A percentile compares a stretch with the other conserved stretches of the same genome.
These are phyloP conservation scores for Pipistrellus pipistrellus DNA, from an alignment of 2,797 vertebrate species.

Conservation along the genomic window DNA sequence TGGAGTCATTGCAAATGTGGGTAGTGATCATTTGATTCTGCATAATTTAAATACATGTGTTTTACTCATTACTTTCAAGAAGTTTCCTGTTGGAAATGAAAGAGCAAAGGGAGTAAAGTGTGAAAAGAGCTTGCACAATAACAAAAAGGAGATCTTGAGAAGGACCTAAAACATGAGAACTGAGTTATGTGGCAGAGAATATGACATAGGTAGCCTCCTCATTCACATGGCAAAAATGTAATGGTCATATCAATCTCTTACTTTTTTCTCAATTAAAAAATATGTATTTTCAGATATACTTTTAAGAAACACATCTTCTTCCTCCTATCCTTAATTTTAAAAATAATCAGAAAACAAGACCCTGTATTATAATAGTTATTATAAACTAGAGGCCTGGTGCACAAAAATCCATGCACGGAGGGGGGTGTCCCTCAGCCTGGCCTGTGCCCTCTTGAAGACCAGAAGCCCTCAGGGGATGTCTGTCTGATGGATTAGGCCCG, in stretches of 20 bases:
- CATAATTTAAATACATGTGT: background rate
- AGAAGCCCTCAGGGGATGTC: too few species aligned
- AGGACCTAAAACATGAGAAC: background rate
- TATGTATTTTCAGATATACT: background rate
- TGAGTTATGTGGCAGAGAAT: rapidly evolving
- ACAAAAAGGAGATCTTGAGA: background rate
- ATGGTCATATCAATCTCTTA: rapidly evolving
- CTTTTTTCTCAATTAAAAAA: background rate
- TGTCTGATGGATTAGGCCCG: too few species aligned
- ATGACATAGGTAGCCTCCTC: background rate
- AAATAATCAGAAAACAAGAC: background rate
- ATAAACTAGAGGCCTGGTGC: background rate
- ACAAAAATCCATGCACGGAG: too few species aligned
- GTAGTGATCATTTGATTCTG: background rate
- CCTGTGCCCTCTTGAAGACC: too few species aligned
- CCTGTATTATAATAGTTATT: background rate
- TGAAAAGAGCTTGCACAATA: background rate
- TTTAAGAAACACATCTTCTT: background rate
- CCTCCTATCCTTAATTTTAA: background rate
- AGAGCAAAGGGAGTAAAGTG: background rate
- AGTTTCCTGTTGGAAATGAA: background rate
- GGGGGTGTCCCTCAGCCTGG: too few species aligned
- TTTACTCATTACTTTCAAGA: background rate
- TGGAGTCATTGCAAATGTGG: background rate
- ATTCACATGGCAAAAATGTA: background rate